These are phyloP conservation scores for Hydrotaea diabolus DNA, from an alignment of 2,888 invertebrate species.

Conservation along the genomic window DNA sequence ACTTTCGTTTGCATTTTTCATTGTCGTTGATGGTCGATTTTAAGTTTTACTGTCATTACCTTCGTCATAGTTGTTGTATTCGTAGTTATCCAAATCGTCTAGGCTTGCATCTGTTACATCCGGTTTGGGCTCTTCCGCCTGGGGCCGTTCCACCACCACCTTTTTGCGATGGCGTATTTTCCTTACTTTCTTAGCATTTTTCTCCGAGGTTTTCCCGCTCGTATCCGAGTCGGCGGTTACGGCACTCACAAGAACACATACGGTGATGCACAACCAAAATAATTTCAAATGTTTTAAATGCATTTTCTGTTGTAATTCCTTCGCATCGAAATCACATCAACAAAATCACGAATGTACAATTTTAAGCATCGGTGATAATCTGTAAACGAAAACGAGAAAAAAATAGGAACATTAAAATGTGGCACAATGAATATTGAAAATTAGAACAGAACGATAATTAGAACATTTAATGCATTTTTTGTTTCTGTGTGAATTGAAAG, in stretches of 20 bases:
- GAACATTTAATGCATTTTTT: conserved; percentile 20
- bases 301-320: conserved; percentile 42
- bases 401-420: conserved; percentile 14
- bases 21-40: neutral
- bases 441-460: conserved; percentile 24
- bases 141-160: conserved; percentile 68
- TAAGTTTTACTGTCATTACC: conserved; percentile 58
- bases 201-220: conserved; percentile 27
- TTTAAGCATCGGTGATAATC: conserved; percentile 39
- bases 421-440: neutral
- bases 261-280: conserved; percentile 56
- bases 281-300: conserved; percentile 60
- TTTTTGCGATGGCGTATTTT: conserved; percentile 54
- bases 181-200: conserved; percentile 55
- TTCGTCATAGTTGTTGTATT: conserved; percentile 72
- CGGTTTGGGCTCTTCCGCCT: conserved; percentile 72
- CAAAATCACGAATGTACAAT: conserved; percentile 29
- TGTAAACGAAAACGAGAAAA: neutral
- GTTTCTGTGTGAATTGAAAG: neutral
- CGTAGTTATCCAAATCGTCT: conserved; percentile 71
- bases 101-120: conserved; percentile 67
- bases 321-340: conserved; percentile 14
- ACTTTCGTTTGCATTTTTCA: no score
- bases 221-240: conserved; percentile 50
- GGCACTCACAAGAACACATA: conserved; percentile 57